Evolutionary conservation across 2,113 vertebrate genomes (phyloP).

Genomic region (Rhea americana): DNA sequence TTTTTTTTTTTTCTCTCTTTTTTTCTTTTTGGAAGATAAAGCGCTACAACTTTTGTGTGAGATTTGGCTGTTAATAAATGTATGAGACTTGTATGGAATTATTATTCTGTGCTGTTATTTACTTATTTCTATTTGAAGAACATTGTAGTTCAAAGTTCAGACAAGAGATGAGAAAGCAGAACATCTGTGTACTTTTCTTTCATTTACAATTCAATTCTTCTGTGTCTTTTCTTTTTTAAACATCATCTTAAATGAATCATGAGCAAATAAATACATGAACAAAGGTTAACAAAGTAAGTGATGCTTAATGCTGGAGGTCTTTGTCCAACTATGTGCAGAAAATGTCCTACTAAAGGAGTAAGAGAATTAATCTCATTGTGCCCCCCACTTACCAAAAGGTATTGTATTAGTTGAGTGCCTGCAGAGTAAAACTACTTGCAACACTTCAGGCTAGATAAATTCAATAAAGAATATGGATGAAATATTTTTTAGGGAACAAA

Average conservation of each 20-base stretch:
- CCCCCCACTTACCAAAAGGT: not conserved
- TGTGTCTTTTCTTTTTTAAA: not conserved
- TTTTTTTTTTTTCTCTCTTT: not conserved
- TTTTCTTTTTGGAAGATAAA: not conserved
- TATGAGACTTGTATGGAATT: not conserved
- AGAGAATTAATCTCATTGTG: not conserved
- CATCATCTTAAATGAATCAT: not conserved
- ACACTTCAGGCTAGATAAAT: not conserved
- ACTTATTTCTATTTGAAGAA: not conserved
- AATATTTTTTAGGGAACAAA: not conserved
- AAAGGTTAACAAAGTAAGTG: not conserved
- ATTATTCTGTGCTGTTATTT: not conserved
- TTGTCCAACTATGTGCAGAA: not conserved
- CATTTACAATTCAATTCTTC: not conserved
- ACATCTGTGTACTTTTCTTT: not conserved
- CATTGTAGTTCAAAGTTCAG: not conserved
- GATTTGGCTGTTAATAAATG: not conserved
- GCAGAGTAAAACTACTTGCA: not conserved
- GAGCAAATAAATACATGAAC: not conserved
- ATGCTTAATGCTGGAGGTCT: not conserved
- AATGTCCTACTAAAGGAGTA: not conserved
- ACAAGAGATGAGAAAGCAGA: not conserved
- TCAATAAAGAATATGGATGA: not conserved
- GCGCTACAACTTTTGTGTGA: fast-evolving
- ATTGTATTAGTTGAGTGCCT: not conserved